Base-by-base conservation (phyloP, 2,113 vertebrate genomes). In the Meleagris gallopavo region DNA sequence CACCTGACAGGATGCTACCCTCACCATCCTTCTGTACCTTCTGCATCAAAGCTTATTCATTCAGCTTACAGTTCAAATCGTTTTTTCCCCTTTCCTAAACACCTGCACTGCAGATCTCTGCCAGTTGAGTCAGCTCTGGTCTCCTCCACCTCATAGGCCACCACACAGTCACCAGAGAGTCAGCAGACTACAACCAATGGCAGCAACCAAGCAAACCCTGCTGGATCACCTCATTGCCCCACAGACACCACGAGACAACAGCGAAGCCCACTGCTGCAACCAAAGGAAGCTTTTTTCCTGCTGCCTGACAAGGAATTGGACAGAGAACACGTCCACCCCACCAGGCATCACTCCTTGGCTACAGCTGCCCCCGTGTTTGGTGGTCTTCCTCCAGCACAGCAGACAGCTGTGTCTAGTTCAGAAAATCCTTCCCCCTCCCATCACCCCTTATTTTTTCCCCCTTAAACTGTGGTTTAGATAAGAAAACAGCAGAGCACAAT, bases 401-500 rank as follows among this genome's bases (percentile, higher is more conserved):
- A 74, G 19, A 22, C 2, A 52, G 30, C 20, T 46, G 32, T 30
- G 64, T 19, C 10, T 43, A 32, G 25, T 16, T 29, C 29, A 4
- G 10, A 41, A 80, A 57, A 50, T 1, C 14, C 19, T 27, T 36
- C 61, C 6, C 21, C 2, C 29, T 15, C n/a, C 13, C 46, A 13
- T 13, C 14, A 12, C 10, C 29, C 43, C 11, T 11, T 32, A 10
- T 19, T 38, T 13, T 22, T 4, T 1, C 5, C 10, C 57, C 8
- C n/a, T 3, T 9, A 41, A 83, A 16, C 27, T 5, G 1, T 7
- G n/a, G 40, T 8, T 1, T 3, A 86, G 36, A 41, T 60, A 65
- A 77, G n/a, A 7, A 70, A 76, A 48, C 0, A 38, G 41, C 34
- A 13, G 0, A 0, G n/a, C 14, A 10, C 36, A 6, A 3, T 1